phyloP scores from a whole-genome alignment of 2,797 vertebrate genomes.

The Tokudaia tokunoshimensis region DNA sequence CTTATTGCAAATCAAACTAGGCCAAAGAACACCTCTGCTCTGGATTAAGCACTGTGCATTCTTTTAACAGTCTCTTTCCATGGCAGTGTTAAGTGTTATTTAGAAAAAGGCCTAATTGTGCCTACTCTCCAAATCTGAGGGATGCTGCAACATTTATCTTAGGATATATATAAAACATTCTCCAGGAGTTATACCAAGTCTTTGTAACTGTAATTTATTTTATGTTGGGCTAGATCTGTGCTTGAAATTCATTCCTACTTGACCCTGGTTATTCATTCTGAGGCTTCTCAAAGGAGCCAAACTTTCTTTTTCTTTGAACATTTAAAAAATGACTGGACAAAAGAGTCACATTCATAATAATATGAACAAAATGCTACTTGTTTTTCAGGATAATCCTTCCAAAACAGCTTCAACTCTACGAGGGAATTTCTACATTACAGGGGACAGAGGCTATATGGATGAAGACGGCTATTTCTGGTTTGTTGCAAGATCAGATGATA shows the following conservation, averaged over 20 bases:
- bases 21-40: not conserved
- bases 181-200: not conserved
- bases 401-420: constrained; percentile 88
- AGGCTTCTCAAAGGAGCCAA: not conserved
- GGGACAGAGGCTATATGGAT: constrained; percentile 90
- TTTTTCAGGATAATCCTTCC: constrained; percentile 88
- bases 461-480: constrained; percentile 93
- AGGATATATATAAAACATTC: not conserved
- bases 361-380: constrained; percentile 53
- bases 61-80: constrained; percentile 15
- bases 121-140: not conserved
- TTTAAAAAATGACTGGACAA: constrained; percentile 7
- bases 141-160: constrained; percentile 5
- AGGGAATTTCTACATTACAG: constrained; percentile 92
- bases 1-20: constrained; percentile 26
- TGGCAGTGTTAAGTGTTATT: not conserved
- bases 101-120: constrained; percentile 34
- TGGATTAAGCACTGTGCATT: constrained; percentile 8
- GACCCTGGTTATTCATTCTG: constrained; percentile 22
- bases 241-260: constrained; percentile 47
- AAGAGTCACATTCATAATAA: constrained; percentile 8
- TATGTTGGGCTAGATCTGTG: not conserved
- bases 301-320: constrained; percentile 4
- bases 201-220: constrained; percentile 23
- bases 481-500: constrained; percentile 91